Base-by-base conservation (phyloP, 2,113 vertebrate species). In the Gymnarchus niloticus region DNA sequence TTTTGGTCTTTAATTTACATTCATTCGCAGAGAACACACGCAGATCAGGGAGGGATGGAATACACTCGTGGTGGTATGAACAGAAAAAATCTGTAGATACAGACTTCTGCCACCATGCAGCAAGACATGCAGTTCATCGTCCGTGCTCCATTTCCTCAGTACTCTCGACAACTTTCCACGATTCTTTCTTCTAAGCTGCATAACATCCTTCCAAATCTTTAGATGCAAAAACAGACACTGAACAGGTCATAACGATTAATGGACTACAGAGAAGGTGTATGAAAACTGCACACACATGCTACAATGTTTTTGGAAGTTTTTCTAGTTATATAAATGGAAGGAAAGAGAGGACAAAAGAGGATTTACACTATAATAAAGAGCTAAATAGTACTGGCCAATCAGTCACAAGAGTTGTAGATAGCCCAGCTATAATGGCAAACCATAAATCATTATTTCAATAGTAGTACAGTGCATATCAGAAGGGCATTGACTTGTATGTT, bases 401-500 rank as follows among this genome's bases (percentile, higher is more conserved):
- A 56, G 88, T 76, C 65, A 21, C 59, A 84, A 25, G 1, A 59
- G 69, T 52, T 51, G 14, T 10, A 6, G 33, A 49, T 41, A 57
- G 56, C 37, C 37, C 23, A 49, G n/a, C 59, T 57, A 37, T 61
- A 76, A 49, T 51, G 41, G 85, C 51, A 84, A 57, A 51, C 48
- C 44, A 65, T 73, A 87, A 88, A 85, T 87, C 88, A 86, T 85
- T 46, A 77, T 56, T 88, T 90, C 14, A 84, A 84, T 89, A 89
- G 76, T 80, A 37, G 86, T 85, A 91, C 56, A 92, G 92, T 91
- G 90, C 90, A 92, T 90, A 91, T 92, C 87, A 88, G 92, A 93
- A 92, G 89, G 91, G 89, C 91, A 77, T 52, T 44, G 33, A 77
- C 28, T 89, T 88, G 91, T 84, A 49, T 54, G 86, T 56, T 49